Evolutionary conservation across 2,888 invertebrate genomes (phyloP).

Genomic region (Zaprionus obscuricornis): DNA sequence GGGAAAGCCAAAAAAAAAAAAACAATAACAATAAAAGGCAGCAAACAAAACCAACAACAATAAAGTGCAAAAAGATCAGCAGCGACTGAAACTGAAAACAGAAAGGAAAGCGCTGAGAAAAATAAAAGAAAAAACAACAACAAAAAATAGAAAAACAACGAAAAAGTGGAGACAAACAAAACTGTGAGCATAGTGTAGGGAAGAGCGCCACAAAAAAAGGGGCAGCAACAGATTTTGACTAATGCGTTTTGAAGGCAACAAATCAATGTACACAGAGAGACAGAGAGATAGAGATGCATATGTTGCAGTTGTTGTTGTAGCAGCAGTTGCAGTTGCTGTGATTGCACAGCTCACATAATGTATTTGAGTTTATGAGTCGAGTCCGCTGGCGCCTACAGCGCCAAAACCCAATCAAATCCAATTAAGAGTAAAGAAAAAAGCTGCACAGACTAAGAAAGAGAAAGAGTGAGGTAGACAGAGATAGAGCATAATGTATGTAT

Average conservation of each 20-base stretch:
- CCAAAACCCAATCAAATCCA: conserved; percentile 74
- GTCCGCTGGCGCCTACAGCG: conserved; percentile 57
- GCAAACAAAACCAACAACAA: conserved; percentile 46
- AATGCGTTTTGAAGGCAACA: conserved; percentile 62
- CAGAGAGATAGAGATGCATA: conserved; percentile 38
- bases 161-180: conserved; percentile 12
- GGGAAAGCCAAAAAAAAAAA: conserved; percentile 30
- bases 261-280: conserved; percentile 25
- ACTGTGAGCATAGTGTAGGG: background rate
- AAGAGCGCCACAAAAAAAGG: background rate
- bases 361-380: conserved; percentile 49
- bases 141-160: background rate
- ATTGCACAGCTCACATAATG: conserved; percentile 12
- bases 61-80: conserved; percentile 53
- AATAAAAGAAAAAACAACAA: background rate
- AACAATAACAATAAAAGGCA: conserved; percentile 27
- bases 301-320: conserved; percentile 12
- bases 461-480: background rate
- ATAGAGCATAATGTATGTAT: background rate
- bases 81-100: conserved; percentile 30
- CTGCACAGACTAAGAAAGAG: background rate
- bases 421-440: conserved; percentile 57
- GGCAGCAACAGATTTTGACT: conserved; percentile 21
- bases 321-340: conserved; percentile 16
- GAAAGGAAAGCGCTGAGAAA: conserved; percentile 68